These are phyloP conservation scores for Amphipoea lucens DNA, from an alignment of 2,888 invertebrate species.

Conservation along the genomic window DNA sequence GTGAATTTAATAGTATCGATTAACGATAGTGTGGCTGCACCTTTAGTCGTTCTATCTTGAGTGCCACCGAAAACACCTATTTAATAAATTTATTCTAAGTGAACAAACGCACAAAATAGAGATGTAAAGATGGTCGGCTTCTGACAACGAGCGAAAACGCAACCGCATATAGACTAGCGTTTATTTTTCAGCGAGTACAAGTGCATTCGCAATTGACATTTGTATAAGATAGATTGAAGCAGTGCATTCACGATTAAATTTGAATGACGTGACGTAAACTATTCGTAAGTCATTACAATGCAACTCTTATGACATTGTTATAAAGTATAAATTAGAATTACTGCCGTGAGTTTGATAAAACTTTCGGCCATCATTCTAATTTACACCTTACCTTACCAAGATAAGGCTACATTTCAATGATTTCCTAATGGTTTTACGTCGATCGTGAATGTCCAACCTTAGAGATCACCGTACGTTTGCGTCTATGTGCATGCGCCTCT, in stretches of 20 bases:
- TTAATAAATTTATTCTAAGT: constrained; percentile 63
- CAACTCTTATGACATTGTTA: background rate
- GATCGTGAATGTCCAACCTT: background rate
- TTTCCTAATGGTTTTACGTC: background rate
- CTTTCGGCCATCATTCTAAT: background rate
- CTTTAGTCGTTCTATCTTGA: constrained; percentile 45
- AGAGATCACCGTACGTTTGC: background rate
- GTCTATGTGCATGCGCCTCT: background rate
- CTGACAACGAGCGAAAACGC: background rate
- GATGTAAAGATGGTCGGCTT: background rate
- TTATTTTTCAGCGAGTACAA: background rate
- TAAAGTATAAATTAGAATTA: background rate
- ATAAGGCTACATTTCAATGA: background rate
- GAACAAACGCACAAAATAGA: constrained; percentile 49
- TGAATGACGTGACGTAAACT: background rate
- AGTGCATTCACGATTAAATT: background rate
- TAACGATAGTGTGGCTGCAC: constrained; percentile 46
- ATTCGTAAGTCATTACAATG: background rate
- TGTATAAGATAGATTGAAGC: background rate
- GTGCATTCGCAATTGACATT: background rate
- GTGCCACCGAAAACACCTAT: constrained; percentile 62
- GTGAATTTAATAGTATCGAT: constrained; percentile 35
- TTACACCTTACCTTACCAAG: background rate
- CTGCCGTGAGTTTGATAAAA: background rate
- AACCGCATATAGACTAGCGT: background rate